Evolutionary conservation across 2,888 invertebrate species (phyloP).

Genomic region (Scrobipalpa costella): DNA sequence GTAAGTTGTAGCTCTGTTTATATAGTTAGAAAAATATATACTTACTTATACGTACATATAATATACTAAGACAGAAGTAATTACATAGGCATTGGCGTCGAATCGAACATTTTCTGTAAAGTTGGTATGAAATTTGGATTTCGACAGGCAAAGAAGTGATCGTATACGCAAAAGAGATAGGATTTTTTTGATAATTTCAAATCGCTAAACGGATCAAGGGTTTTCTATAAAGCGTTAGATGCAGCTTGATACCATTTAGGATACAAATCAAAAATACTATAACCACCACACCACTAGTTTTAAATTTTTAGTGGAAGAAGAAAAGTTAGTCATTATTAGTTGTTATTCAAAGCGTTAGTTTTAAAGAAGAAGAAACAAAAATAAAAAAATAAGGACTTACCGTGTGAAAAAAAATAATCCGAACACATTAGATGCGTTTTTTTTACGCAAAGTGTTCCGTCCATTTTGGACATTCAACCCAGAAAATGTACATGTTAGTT

Average conservation of each 20-base stretch:
- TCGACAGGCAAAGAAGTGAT: constrained; percentile 28
- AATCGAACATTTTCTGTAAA: constrained; percentile 32
- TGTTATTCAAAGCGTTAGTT: constrained; percentile 63
- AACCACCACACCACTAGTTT: constrained; percentile 77
- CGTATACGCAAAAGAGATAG: constrained; percentile 77
- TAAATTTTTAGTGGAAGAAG: constrained; percentile 35
- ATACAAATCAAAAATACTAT: constrained; percentile 45
- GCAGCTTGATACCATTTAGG: constrained; percentile 45
- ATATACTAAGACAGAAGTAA: constrained; percentile 20
- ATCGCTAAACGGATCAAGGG: constrained; percentile 46
- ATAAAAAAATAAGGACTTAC: constrained; percentile 62
- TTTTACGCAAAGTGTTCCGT: constrained; percentile 37
- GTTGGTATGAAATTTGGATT: constrained; percentile 24
- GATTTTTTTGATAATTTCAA: constrained; percentile 57
- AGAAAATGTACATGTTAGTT: constrained; percentile 54
- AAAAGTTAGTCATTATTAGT: constrained; percentile 57
- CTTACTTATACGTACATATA: constrained; percentile 27
- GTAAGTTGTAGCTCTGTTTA: constrained; percentile 77
- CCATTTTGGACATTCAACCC: constrained; percentile 20
- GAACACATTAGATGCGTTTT: constrained; percentile 39
- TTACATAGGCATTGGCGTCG: constrained; percentile 31
- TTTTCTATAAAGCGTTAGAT: constrained; percentile 38
- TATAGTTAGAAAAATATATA: constrained; percentile 45
- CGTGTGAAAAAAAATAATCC: constrained; percentile 46
- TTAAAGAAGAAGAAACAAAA: constrained; percentile 45